Evolutionary conservation across 2,888 invertebrate species (phyloP), one percentile per base, ranked within the genome.

Genomic region (Trileptium ribeirensis): DNA sequence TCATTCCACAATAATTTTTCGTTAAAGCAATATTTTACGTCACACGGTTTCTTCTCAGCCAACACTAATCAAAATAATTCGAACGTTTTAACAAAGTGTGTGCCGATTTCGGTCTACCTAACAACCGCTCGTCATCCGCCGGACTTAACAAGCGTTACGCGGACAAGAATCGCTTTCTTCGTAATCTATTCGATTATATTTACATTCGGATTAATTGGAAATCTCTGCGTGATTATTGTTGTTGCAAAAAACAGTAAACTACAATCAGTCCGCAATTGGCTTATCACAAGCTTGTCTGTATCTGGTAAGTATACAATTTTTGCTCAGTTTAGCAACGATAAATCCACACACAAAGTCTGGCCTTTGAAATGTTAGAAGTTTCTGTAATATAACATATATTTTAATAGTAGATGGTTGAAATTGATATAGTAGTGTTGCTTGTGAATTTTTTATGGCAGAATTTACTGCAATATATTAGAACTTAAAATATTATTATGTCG

Each of bases 241-340:
- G 39, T 75, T 75, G 77, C 77, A 2, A 75, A 75, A 75, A 75
- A 75, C 39, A n/a, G 36, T 37, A 39, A 24, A 15, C 37, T 75
- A 34, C 77, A 75, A n/a, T 38, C 77, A 2, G 77, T 75, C n/a
- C 31, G 77, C 15, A 75, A 75, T 36, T 75, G 36, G n/a, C 36
- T 75, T n/a, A 75, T 75, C 36, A 38, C 39, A 34, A 75, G 77
- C 39, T 36, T 75, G n/a, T 75, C 77, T 2, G 39, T 36, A 8
- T 75, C 77, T 15, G 77, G 51, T 51, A 24, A 51, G 24, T 24
- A 51, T 8, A 24, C 24, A 24, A 15, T 51, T 51, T 15, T 51
- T 51, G 51, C 24, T 15, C 8, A 51, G 51, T 51, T 51, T 15
- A 51, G 8, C 51, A 8, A 51, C 24, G 8, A 8, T 51, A 24